These are phyloP conservation scores for Pygoscelis adeliae DNA, from an alignment of 2,113 vertebrate genomes.

Conservation along the genomic window DNA sequence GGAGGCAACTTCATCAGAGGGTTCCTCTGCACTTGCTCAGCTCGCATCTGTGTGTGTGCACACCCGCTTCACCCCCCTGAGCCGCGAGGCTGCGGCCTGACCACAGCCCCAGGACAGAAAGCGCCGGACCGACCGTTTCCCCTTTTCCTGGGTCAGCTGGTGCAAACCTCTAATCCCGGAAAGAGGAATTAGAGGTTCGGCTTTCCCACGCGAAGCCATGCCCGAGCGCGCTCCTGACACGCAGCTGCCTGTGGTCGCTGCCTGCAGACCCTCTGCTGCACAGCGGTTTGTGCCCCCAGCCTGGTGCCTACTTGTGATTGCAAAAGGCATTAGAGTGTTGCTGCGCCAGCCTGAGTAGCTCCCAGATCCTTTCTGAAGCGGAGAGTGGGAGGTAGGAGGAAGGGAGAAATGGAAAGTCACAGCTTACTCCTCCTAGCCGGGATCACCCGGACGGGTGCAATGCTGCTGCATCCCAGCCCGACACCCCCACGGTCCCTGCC, in stretches of 20 bases:
- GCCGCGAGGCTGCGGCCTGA: background rate
- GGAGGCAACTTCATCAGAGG: accelerated
- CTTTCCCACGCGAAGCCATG: background rate
- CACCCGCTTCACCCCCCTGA: accelerated
- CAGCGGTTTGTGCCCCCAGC: background rate
- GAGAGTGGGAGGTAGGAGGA: background rate
- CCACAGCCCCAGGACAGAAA: background rate
- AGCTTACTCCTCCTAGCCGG: background rate
- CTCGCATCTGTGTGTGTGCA: background rate
- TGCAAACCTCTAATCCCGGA: background rate
- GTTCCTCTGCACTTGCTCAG: background rate
- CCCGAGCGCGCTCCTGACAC: background rate
- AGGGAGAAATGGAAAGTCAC: background rate
- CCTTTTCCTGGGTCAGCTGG: background rate
- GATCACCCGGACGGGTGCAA: accelerated
- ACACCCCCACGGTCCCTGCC: background rate
- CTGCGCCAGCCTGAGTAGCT: background rate
- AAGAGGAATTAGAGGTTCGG: accelerated
- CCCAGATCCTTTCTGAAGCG: accelerated
- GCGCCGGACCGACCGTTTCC: accelerated
- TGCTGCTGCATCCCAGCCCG: background rate
- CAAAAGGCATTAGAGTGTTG: accelerated
- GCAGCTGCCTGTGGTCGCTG: background rate
- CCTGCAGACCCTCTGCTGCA: background rate
- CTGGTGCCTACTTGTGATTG: background rate